Base-by-base conservation (phyloP, 2,888 invertebrate species). In the Drosophila anceps region DNA sequence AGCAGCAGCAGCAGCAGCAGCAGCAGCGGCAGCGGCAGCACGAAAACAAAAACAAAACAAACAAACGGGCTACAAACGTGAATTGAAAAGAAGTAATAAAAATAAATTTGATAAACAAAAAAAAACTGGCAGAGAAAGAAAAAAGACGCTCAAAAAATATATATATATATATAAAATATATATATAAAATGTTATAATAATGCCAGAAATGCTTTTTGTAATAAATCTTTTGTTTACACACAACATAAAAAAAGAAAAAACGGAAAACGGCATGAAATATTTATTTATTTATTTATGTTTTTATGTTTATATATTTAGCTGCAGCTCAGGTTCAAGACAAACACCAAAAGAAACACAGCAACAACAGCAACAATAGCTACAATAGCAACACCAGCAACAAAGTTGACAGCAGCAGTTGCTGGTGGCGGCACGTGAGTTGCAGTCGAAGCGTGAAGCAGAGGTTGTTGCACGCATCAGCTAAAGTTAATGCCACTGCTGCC, bases 61-160 rank as follows among this genome's bases (percentile, higher is more conserved):
- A 87, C 72, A 48, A 84, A 81, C 65, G 70, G 46, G 43, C 68
- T 60, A 69, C 50, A 61, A 65, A 66, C 66, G 50, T 69, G 77
- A 81, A 90, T 82, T 85, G 86, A 85, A 84, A 87, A 84, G 82
- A 82, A 82, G 85, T 82, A 83, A 82, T 82, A 86, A 80, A 83
- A 88, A 83, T 83, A 88, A 88, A 90, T 81, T 85, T 66, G 76
- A 54, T 72, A 60, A 54, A 74, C 64, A 61, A 66, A 76, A 79
- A 59, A 60, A 51, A 24, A 24, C 24, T 15, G 15, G 7, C 20
- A 44, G 15, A 8, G 8, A 33, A 50, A n/a, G 39, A 57, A 37
- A 75, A 66, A 64, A 55, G 66, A 66, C 66, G 57, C 61, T 35
- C 24, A 35, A 43, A 53, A 27, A 39, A 55, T 7, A n/a, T 39